phyloP scores from a whole-genome alignment of 1,140 invertebrate genomes.

The Lasioglossum albipes region DNA sequence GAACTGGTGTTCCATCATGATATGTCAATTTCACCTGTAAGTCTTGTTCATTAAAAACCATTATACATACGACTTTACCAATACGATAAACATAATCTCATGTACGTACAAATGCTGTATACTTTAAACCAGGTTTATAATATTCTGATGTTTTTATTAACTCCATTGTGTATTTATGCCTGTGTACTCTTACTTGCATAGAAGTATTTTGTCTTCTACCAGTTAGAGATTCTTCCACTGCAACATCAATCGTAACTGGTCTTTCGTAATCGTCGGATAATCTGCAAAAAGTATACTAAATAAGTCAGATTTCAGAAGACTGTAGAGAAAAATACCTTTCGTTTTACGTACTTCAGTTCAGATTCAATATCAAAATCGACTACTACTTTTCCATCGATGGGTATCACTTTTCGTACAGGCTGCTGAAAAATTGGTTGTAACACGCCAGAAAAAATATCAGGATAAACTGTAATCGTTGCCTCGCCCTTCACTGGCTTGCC shows the following conservation, averaged over 20 bases:
- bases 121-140: constrained; percentile 93
- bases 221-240: constrained; percentile 90
- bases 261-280: constrained; percentile 88
- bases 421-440: constrained; percentile 89
- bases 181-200: constrained; percentile 86
- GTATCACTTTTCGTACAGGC: constrained; percentile 88
- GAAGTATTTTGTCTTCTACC: constrained; percentile 90
- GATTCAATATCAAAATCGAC: constrained; percentile 88
- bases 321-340: constrained; percentile 3
- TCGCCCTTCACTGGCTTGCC: constrained; percentile 91
- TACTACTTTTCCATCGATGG: constrained; percentile 88
- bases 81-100: neutral
- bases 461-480: constrained; percentile 87
- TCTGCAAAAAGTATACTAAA: constrained; percentile 63
- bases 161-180: constrained; percentile 91
- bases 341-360: constrained; percentile 82
- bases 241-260: constrained; percentile 87
- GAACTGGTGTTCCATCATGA: constrained; percentile 87
- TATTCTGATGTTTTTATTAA: constrained; percentile 89
- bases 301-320: neutral
- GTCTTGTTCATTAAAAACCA: constrained; percentile 15
- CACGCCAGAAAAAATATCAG: constrained; percentile 87
- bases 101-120: constrained; percentile 87
- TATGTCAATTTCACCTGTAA: constrained; percentile 85
- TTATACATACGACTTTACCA: neutral